Base-by-base conservation (phyloP, 2,888 invertebrate species). In the Cosmia trapezina region DNA sequence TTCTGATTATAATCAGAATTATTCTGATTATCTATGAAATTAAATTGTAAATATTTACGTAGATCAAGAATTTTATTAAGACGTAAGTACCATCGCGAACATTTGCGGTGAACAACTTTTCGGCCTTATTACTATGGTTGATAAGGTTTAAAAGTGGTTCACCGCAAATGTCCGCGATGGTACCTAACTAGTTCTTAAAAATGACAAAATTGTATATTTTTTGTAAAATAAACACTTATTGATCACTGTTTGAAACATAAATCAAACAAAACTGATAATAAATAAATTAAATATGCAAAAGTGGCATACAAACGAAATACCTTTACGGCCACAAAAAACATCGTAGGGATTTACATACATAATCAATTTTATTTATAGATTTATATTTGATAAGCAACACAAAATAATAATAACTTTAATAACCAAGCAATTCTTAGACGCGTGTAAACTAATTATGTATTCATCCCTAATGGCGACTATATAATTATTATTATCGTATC, bases 341-440 rank as follows among this genome's bases (percentile, higher is more conserved):
- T 59, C 12, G 41, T n/a, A 51, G 28, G 60, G 12, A 78, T 63
- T 60, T 67, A 65, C 59, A 78, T 68, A 53, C 17, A 57, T 61
- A 64, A 53, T 65, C 33, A 53, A 57, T 68, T 78, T 64, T 5
- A 62, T 53, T 65, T 8, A 66, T 78, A 61, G 28, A 60, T 78
- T 64, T 57, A 49, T 45, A 59, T 63, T 59, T 51, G 22, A 67
- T 64, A 78, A 45, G n/a, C 37, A 37, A 33, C 17, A 14, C 45
- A 28, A 64, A 75, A 57, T 45, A 65, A 66, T 37, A 37, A 37
- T 45, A 51, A 45, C n/a, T 9, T 54, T 28, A 51, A 28, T 22
- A 43, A 53, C 2, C 49, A 45, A 66, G 19, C 51, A 57, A 65
- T 61, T 70, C 6, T 56, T 61, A 45, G 47, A 67, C n/a, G 28